Evolutionary conservation across 1,140 invertebrate species (phyloP).

Genomic region (Halesus radiatus): DNA sequence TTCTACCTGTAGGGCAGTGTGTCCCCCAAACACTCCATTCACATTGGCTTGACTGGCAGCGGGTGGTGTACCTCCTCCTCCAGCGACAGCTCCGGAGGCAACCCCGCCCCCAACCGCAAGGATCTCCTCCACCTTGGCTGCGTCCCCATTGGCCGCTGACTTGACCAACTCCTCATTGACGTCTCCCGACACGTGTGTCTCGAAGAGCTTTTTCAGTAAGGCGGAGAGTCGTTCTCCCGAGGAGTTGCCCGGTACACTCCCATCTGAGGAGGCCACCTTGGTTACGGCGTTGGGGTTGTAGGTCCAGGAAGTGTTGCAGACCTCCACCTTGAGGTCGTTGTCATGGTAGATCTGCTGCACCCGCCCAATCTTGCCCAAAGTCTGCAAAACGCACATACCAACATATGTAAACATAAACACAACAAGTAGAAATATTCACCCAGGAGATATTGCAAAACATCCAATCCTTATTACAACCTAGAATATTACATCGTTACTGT

Average conservation of each 20-base stretch:
- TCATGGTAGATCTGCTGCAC: constrained; percentile 98
- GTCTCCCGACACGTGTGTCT: constrained; percentile 94
- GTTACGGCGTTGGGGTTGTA: constrained; percentile 96
- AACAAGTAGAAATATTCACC: no score
- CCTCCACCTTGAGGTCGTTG: constrained; percentile 97
- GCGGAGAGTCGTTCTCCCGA: constrained; percentile 87
- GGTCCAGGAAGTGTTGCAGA: constrained; percentile 97
- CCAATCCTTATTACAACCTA: no score
- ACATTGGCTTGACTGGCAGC: constrained; percentile 85
- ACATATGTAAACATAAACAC: no score
- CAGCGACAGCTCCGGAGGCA: constrained; percentile 61
- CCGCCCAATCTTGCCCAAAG: constrained; percentile 94
- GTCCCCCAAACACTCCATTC: constrained; percentile 95
- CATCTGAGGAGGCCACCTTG: constrained; percentile 91
- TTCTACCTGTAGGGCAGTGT: constrained; percentile 88
- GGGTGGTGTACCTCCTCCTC: constrained; percentile 61
- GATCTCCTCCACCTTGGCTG: constrained; percentile 89
- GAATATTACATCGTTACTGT: no score
- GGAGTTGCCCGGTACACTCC: constrained; percentile 75
- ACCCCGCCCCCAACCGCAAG: constrained; percentile 65
- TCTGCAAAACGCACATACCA: constrained; percentile 77
- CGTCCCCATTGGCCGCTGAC: constrained; percentile 95
- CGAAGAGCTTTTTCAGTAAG: constrained; percentile 95
- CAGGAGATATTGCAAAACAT: no score
- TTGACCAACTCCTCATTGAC: constrained; percentile 98